Evolutionary conservation across 1,140 invertebrate species (phyloP), one percentile per base, ranked within the genome.

Genomic region (Megalonaias nervosa): DNA sequence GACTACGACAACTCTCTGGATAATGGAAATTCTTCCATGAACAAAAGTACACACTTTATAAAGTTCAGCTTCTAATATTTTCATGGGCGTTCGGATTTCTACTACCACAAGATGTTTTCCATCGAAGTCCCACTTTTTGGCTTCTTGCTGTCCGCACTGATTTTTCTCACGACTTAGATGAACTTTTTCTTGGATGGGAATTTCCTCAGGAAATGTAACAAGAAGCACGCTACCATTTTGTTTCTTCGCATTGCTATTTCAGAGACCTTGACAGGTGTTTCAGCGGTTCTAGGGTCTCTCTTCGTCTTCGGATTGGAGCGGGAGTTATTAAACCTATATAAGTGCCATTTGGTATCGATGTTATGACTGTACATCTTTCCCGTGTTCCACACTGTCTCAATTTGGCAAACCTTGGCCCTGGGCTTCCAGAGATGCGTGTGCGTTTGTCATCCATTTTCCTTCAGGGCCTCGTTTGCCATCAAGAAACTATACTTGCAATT

Each of bases 381-480:
- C 5, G 71, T 73, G 23, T 78, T 78, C 26, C 71, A 78, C 19
- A 78, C 76, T 11, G 71, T 73, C 17, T 78, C 71, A 1, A 66
- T 78, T 9, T 78, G 76, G 76, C 76, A 78, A 67, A 78, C 76
- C 12, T 71, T 78, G 0, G 14, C 74, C 5, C 60, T 78, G 0
- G 56, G 71, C 38, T n/a, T 78, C n/a, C 76, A 78, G 64, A 56
- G 76, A 62, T 78, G 73, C 58, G 1, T 74, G 16, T 78, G 76
- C 58, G 76, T 74, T 19, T 78, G 70, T 64, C 76, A 78, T 74
- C 76, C 76, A 19, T 78, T 78, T 16, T 68, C 68, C 23, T 73
- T 65, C 38, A 31, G 59, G 17, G 55, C 71, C 0, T 56, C 68
- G 6, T 78, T 71, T 38, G 74, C 76, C 60, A 67, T 71, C 57